These are phyloP conservation scores for Cuniculus paca DNA, from an alignment of 2,797 vertebrate genomes.

Conservation along the genomic window DNA sequence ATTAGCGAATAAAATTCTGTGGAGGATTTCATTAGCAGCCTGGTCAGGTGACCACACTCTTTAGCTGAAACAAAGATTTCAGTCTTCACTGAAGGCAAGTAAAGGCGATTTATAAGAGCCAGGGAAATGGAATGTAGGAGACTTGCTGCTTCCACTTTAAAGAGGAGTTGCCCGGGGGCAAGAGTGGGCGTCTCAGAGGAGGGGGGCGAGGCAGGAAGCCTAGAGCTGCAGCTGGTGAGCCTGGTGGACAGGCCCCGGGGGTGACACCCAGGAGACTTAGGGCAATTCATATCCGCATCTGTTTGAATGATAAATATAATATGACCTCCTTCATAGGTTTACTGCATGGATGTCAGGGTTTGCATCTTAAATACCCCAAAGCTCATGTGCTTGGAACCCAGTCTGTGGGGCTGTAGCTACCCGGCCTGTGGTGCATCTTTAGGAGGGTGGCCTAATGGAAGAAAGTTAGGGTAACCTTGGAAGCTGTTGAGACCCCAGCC, in stretches of 20 bases:
- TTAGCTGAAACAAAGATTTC: not conserved
- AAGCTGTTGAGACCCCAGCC: not conserved
- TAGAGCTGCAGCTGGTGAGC: not conserved
- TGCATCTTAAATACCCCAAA: not conserved
- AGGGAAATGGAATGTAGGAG: not conserved
- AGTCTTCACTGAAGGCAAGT: conserved; percentile 33
- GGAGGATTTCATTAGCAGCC: conserved; percentile 51
- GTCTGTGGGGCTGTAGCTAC: not conserved
- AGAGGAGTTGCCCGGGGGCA: accelerated
- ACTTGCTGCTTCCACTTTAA: not conserved
- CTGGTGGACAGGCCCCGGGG: not conserved
- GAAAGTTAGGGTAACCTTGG: not conserved
- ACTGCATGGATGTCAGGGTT: not conserved
- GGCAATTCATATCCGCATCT: not conserved
- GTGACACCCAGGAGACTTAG: not conserved
- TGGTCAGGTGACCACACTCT: not conserved
- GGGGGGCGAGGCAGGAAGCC: accelerated
- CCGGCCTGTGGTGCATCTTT: not conserved
- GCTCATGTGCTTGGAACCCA: not conserved
- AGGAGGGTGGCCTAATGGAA: not conserved
- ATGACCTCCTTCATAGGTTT: not conserved
- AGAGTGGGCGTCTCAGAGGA: accelerated
- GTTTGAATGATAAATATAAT: not conserved
- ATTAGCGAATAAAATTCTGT: conserved; percentile 64
- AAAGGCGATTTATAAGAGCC: not conserved